Percentiles rank a stretch among this genome's conserved stretches.
Evolutionary conservation across 2,888 invertebrate genomes (phyloP).

Genomic region (Panzeria rudis): DNA sequence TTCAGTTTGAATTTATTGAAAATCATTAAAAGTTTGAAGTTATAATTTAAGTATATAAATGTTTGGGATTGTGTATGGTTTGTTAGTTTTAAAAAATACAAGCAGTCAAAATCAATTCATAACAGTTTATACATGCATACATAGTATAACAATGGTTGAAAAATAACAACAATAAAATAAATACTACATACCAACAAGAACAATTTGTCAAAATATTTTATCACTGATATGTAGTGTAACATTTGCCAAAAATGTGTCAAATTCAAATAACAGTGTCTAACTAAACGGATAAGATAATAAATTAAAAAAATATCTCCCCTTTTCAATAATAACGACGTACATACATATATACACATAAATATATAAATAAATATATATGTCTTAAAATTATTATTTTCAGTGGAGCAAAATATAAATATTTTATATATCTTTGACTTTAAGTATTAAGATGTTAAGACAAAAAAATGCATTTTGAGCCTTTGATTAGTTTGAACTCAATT

Average conservation of each 20-base stretch:
- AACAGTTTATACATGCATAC: slow-evolving; percentile 27
- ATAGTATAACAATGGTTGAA: slow-evolving; percentile 27
- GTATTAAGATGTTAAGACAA: no score
- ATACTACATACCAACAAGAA: slow-evolving; percentile 23
- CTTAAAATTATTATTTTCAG: no score
- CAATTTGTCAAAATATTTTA: slow-evolving; percentile 62
- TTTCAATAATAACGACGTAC: no score
- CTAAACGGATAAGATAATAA: no score
- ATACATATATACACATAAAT: no score
- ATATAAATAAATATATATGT: no score
- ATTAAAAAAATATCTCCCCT: no score
- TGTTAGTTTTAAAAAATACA: slow-evolving; percentile 19
- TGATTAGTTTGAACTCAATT: no score
- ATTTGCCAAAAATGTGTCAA: slow-evolving; percentile 52
- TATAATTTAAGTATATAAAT: neutral
- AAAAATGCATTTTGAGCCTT: no score
- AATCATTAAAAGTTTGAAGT: neutral
- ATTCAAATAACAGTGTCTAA: slow-evolving; percentile 19
- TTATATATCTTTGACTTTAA: no score
- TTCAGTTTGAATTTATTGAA: neutral
- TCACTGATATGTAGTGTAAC: slow-evolving; percentile 45
- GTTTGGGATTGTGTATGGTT: neutral
- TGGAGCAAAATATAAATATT: no score
- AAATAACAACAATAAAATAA: slow-evolving; percentile 3
- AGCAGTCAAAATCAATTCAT: slow-evolving; percentile 46